These are phyloP conservation scores for Prochilodus magdalenae DNA, from an alignment of 2,113 vertebrate genomes.

Conservation along the genomic window DNA sequence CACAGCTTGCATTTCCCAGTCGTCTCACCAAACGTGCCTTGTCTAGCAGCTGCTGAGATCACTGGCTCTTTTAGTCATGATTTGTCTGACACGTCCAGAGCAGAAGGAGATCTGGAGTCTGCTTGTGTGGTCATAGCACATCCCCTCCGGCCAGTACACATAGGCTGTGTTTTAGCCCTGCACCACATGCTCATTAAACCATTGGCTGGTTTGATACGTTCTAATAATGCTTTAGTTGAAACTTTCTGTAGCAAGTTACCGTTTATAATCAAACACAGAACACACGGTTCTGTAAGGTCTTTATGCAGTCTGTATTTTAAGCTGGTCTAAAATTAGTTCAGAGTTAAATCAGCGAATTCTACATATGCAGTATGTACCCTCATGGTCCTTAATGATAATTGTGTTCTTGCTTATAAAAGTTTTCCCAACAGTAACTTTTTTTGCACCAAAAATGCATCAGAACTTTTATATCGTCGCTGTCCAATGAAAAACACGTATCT, in stretches of 20 bases:
- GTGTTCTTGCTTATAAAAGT: neutral
- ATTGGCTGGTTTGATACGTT: slow-evolving; percentile 61
- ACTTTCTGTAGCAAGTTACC: slow-evolving; percentile 54
- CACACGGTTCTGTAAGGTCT: slow-evolving; percentile 51
- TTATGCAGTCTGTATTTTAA: slow-evolving; percentile 6
- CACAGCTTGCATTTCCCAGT: neutral
- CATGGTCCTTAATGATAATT: neutral
- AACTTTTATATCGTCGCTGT: too few species aligned
- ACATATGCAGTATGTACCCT: neutral
- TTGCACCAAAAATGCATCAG: neutral
- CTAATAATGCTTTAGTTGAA: slow-evolving; percentile 47
- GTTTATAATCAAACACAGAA: slow-evolving; percentile 65
- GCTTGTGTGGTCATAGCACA: neutral
- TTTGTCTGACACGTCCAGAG: neutral
- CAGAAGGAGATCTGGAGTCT: slow-evolving; percentile 12
- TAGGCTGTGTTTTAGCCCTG: slow-evolving; percentile 4
- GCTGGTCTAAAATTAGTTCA: neutral
- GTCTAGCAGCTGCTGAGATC: slow-evolving; percentile 4
- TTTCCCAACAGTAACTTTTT: neutral
- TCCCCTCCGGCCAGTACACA: slow-evolving; percentile 7
- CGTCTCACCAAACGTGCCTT: neutral
- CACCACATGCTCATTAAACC: slow-evolving; percentile 65
- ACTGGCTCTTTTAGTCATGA: neutral
- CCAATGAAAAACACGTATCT: too few species aligned
- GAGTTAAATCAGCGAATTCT: neutral